Evolutionary conservation across 2,113 vertebrate genomes (phyloP).

Genomic region (Cinclus mexicanus): DNA sequence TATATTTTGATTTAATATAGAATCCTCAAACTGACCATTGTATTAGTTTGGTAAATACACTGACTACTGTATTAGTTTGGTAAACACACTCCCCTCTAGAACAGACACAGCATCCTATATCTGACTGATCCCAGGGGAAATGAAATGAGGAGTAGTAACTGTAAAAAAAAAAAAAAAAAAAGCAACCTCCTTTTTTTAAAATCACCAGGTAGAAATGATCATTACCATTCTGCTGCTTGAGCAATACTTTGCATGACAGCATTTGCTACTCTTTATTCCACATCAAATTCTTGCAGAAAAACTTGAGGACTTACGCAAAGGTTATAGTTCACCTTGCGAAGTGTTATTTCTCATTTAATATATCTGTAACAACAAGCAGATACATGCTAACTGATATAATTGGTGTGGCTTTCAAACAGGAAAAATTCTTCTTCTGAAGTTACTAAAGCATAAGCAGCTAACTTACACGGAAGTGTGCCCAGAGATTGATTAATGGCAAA

Average conservation of each 20-base stretch:
- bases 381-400: constrained; percentile 2
- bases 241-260: background rate
- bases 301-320: background rate
- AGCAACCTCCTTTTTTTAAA: background rate
- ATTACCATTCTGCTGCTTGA: constrained; percentile 22
- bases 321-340: background rate
- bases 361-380: background rate
- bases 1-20: background rate
- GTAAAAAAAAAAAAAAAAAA: background rate
- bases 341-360: background rate
- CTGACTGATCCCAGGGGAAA: background rate
- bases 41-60: background rate
- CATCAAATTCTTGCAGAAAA: constrained; percentile 2
- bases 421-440: background rate
- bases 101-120: background rate
- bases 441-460: background rate
- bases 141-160: background rate
- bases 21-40: background rate
- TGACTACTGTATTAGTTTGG: background rate
- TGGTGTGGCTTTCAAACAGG: background rate
- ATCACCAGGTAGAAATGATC: constrained; percentile 1
- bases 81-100: background rate
- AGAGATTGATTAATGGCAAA: background rate
- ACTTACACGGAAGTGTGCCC: background rate
- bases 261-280: constrained; percentile 23